Evolutionary conservation across 2,113 vertebrate genomes (phyloP).

Genomic region (Trochalopteron elliotii): DNA sequence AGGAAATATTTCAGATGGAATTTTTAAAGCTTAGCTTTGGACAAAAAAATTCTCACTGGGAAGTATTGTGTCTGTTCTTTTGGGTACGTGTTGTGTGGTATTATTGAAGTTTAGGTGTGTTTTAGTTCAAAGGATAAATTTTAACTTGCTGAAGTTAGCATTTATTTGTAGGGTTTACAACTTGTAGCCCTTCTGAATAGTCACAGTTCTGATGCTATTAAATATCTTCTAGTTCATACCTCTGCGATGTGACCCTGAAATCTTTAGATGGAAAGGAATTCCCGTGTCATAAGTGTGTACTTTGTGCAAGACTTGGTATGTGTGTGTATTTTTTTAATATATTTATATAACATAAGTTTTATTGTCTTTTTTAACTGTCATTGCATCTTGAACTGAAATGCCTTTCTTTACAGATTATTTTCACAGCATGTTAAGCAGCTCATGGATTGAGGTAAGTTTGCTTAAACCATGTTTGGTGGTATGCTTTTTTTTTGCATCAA

Average conservation of each 20-base stretch:
- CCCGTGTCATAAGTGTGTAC: slow-evolving; percentile 93
- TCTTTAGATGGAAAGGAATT: slow-evolving; percentile 95
- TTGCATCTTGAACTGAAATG: slow-evolving; percentile 37
- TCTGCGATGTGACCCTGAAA: slow-evolving; percentile 91
- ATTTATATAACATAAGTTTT: not conserved
- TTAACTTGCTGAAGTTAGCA: not conserved
- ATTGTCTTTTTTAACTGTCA: not conserved
- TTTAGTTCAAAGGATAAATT: not conserved
- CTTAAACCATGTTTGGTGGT: not conserved
- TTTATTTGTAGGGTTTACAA: not conserved
- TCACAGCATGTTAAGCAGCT: slow-evolving; percentile 94
- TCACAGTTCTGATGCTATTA: slow-evolving; percentile 8
- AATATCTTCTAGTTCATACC: slow-evolving; percentile 80
- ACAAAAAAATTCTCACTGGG: not conserved
- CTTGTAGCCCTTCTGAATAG: not conserved
- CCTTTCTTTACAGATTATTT: slow-evolving; percentile 89
- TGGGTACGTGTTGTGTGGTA: not conserved
- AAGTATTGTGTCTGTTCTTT: not conserved
- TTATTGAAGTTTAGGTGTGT: not conserved
- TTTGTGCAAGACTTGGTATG: slow-evolving; percentile 95
- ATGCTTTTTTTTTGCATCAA: not conserved
- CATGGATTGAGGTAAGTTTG: slow-evolving; percentile 93
- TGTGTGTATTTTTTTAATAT: not conserved
- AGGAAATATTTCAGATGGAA: not conserved
- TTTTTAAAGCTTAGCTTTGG: not conserved